Conservation (phyloP, 2,797 vertebrate genomes). For the Poeciliopsis presidionis region DNA sequence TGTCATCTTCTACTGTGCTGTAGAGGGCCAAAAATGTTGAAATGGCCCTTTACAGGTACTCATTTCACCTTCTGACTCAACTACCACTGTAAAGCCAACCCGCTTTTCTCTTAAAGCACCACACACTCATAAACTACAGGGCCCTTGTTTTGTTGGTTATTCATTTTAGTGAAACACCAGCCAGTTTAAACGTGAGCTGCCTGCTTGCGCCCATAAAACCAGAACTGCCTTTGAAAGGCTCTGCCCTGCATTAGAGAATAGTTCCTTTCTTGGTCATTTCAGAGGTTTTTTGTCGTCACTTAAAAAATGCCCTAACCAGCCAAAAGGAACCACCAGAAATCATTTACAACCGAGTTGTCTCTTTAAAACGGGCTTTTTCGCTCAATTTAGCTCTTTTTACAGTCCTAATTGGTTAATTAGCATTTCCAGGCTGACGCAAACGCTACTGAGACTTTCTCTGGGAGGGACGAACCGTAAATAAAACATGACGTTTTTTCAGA, state of each 20-base stretch:
- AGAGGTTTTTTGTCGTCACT: conserved; percentile 30
- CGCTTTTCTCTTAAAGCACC: neutral
- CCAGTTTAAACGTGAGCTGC: neutral
- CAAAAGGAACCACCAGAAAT: conserved; percentile 13
- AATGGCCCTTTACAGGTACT: neutral
- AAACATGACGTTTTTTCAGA: neutral
- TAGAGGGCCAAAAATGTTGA: neutral
- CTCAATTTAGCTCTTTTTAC: conserved; percentile 25
- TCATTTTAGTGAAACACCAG: neutral
- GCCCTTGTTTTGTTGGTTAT: neutral
- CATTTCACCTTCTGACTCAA: neutral
- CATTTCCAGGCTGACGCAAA: conserved; percentile 18
- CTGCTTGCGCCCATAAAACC: conserved; percentile 16
- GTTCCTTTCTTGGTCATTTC: conserved; percentile 5
- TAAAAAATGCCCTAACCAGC: conserved; percentile 15
- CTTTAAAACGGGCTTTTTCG: conserved; percentile 21
- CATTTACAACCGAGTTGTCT: conserved; percentile 12
- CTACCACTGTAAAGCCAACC: neutral
- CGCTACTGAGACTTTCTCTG: conserved; percentile 1
- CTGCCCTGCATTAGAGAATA: neutral
- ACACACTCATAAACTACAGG: neutral
- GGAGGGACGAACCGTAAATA: neutral
- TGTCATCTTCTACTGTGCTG: neutral
- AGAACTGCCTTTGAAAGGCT: neutral
- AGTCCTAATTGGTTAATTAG: conserved; percentile 39